Conservation (phyloP, 2,797 vertebrate genomes). For the Balearica regulorum region DNA sequence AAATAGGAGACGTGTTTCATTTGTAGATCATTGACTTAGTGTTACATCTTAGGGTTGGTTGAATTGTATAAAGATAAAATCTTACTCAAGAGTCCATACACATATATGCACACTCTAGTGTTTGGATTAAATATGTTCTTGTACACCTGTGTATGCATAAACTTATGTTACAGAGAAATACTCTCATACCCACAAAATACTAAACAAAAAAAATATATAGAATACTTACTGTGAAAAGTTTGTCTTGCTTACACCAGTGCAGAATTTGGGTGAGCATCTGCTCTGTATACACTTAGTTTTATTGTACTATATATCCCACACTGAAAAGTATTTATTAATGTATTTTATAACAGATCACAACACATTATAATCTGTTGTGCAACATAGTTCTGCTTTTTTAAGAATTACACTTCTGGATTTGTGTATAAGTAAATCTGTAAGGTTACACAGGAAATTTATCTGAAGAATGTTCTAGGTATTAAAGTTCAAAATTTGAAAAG, state of each 20-base stretch:
- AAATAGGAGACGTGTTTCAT: neutral
- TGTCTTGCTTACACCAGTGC: neutral
- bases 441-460: neutral
- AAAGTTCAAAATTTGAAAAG: neutral
- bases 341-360: neutral
- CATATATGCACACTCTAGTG: neutral
- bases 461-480: neutral
- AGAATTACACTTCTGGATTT: neutral
- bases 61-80: neutral
- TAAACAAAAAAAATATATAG: neutral
- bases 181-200: neutral
- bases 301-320: neutral
- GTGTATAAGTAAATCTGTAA: neutral
- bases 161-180: neutral
- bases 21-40: neutral
- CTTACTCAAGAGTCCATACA: neutral
- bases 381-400: neutral
- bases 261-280: neutral
- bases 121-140: neutral
- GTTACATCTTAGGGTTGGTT: neutral
- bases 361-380: neutral
- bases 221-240: neutral
- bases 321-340: neutral
- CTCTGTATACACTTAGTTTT: neutral
- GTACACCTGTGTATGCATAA: neutral